Conservation (phyloP, 2,797 vertebrate genomes). For the Sphaeramia orbicularis region DNA sequence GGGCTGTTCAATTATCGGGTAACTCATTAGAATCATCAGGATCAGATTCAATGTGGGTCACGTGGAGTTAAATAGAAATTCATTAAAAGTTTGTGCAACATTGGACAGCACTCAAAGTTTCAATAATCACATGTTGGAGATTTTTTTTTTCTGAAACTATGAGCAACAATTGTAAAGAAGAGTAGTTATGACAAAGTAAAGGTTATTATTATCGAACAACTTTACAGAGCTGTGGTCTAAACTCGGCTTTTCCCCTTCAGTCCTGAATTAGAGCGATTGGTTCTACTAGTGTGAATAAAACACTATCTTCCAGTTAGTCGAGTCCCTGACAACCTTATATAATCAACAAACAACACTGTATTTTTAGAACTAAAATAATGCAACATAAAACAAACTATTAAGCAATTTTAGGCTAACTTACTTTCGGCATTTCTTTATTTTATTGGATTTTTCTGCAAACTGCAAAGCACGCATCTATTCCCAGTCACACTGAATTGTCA, state of each 20-base stretch:
- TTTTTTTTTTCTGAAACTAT: constrained; percentile 5
- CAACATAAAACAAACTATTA: too few species aligned
- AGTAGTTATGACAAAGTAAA: constrained; percentile 7
- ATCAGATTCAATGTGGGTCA: not conserved
- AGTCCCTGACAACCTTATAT: not conserved
- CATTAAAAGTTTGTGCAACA: not conserved
- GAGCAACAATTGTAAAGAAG: not conserved
- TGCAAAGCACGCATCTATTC: too few species aligned
- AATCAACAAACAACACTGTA: not conserved
- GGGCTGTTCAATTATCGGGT: constrained; percentile 26
- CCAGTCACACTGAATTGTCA: not conserved
- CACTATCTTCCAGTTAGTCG: not conserved
- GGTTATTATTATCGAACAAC: not conserved
- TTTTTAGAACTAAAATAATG: too few species aligned
- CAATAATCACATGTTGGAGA: not conserved
- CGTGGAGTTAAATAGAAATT: not conserved
- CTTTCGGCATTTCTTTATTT: too few species aligned
- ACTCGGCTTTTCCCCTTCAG: not conserved
- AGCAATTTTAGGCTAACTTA: too few species aligned
- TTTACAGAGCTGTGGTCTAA: not conserved
- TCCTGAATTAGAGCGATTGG: not conserved
- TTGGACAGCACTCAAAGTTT: constrained; percentile 11
- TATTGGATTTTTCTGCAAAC: too few species aligned
- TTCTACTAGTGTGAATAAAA: not conserved
- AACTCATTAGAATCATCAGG: not conserved